Base-by-base conservation (phyloP, 2,888 invertebrate genomes). In the Nemapogon koenigi region DNA sequence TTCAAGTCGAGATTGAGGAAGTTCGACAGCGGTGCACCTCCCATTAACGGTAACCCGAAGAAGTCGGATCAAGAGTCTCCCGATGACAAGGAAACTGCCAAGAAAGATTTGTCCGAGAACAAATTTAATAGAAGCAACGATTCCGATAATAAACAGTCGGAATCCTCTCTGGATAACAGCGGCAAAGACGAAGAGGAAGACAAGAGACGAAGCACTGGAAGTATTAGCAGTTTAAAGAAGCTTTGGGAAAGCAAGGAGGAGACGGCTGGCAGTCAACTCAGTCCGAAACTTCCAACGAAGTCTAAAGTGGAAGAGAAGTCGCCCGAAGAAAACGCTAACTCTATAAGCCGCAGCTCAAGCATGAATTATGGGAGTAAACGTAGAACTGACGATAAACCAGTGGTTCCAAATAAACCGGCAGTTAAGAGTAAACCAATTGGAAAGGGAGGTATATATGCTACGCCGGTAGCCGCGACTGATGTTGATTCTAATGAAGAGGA, bases 221-320 rank as follows among this genome's bases (percentile, higher is more conserved):
- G 93, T 71, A 95, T 95, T 56, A 93, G 89, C 62, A 94, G 92
- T 65, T 80, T 95, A 53, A 94, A 94, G 64, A 92, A 92, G 65
- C 75, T 95, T 45, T 95, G 95, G 95, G 95, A 95, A 69, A 89
- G 88, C 47, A 90, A 90, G 58, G 88, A 88, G 59, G 53, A 59
- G 4, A 44, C 29, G 7, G 52, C 47, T 33, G 81, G 81, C 45
- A 78, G 84, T 33, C 84, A 86, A 41, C 62, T 86, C 29, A 87
- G 87, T 52, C 87, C 87, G 1, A 89, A 88, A 58, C 67, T 87
- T 49, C 72, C 73, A 14, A 44, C 35, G 10, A 46, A 39, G 26
- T 35, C 25, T 38, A 38, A 57, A 22, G 49, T 49, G 7, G 52
- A 50, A 1, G 59, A 58, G 31, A 64, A 66, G 37, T 55, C 59